A percentile compares a stretch with the other conserved stretches of the same genome.
phyloP scores from a whole-genome alignment of 2,888 invertebrate genomes.

The Eilema sororculum region DNA sequence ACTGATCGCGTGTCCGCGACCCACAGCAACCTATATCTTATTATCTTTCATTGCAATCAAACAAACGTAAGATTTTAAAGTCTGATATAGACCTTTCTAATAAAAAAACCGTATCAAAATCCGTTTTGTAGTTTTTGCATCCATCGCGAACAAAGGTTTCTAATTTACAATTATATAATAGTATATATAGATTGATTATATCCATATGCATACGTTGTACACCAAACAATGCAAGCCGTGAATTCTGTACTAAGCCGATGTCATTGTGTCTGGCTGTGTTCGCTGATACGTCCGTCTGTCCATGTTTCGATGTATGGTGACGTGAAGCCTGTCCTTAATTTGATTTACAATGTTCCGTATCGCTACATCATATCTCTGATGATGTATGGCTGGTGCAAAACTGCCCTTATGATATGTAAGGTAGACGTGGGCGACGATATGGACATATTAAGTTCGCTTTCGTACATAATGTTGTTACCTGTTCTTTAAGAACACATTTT shows the following conservation, averaged over 20 bases:
- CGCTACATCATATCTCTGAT: slow-evolving; percentile 44
- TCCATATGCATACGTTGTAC: not conserved
- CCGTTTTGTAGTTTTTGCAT: too few relatives aligned
- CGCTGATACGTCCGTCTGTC: slow-evolving; percentile 61
- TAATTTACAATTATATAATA: too few relatives aligned
- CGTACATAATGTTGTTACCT: not conserved
- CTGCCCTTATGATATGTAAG: not conserved
- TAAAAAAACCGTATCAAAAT: too few relatives aligned
- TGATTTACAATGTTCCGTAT: slow-evolving; percentile 60
- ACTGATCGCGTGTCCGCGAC: too few relatives aligned
- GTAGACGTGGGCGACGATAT: not conserved
- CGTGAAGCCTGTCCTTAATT: slow-evolving; percentile 55
- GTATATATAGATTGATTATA: not conserved
- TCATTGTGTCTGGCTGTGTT: slow-evolving; percentile 47
- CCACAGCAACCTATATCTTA: too few relatives aligned
- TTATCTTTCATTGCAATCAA: too few relatives aligned
- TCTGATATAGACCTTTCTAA: too few relatives aligned
- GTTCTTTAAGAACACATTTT: not conserved
- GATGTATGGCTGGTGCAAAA: slow-evolving; percentile 33
- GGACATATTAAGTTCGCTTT: not conserved
- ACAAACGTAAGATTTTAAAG: too few relatives aligned
- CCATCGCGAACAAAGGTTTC: too few relatives aligned
- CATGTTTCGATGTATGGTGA: slow-evolving; percentile 54
- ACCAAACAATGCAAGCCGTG: slow-evolving; percentile 14
- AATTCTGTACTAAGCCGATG: slow-evolving; percentile 26